Percentiles rank a stretch among this genome's conserved stretches.
Conservation (phyloP, 2,797 vertebrate species). For the Setipinna tenuifilis region DNA sequence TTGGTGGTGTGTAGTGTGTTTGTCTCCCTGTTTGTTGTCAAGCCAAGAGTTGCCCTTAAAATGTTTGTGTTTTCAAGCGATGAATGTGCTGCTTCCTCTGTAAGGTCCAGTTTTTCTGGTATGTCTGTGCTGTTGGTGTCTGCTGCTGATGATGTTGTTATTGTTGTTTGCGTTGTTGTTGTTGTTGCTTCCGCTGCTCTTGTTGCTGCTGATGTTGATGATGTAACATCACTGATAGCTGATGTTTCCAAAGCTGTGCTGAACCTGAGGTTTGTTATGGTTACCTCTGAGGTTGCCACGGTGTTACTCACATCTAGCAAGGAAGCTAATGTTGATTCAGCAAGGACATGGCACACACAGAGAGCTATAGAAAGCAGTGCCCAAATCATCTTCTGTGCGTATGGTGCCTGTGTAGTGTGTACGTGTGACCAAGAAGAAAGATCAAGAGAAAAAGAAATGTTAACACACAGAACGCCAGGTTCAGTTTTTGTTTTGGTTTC, state of each 20-base stretch:
- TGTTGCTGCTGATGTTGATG: background rate
- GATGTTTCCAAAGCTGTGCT: background rate
- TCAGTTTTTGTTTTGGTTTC: constrained; percentile 20
- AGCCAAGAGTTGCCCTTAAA: background rate
- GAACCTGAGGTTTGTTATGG: background rate
- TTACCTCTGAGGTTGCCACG: background rate
- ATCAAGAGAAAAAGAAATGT: background rate
- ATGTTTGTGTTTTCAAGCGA: background rate
- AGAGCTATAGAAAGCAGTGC: background rate
- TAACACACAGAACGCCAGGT: background rate
- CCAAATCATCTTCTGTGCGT: background rate
- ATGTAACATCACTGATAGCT: background rate
- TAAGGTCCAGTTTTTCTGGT: background rate
- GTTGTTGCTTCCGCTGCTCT: background rate
- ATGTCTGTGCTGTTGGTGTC: background rate
- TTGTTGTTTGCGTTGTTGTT: background rate
- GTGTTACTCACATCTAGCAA: background rate
- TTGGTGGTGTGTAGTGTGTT: background rate
- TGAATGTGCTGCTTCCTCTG: background rate
- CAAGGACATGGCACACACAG: background rate
- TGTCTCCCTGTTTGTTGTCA: background rate
- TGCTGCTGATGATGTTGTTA: constrained; percentile 8
- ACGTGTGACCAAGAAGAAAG: background rate
- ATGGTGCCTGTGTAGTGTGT: background rate
- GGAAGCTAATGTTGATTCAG: background rate